Percentiles rank a stretch among this genome's conserved stretches.
phyloP scores from a whole-genome alignment of 2,888 invertebrate genomes.

The Callinectes sapidus region DNA sequence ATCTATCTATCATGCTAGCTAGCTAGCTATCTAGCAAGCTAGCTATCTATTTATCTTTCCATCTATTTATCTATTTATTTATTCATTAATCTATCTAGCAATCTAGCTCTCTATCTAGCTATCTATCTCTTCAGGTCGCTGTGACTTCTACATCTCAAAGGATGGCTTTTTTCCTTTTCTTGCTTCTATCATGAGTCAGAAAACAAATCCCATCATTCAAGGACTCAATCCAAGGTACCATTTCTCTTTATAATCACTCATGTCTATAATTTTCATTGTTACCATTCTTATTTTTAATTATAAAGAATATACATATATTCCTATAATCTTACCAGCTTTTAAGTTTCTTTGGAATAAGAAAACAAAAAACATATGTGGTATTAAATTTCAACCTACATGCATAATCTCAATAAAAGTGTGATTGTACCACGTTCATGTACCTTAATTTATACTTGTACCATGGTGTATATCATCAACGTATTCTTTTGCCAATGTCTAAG shows the following conservation, averaged over 20 bases:
- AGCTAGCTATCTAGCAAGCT: too few species aligned
- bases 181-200: not conserved
- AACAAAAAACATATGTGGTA: too few species aligned
- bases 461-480: too few species aligned
- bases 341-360: too few species aligned
- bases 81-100: not conserved
- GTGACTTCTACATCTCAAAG: not conserved
- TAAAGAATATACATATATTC: not conserved
- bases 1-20: too few species aligned
- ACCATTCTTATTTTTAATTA: not conserved
- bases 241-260: not conserved
- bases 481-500: not conserved
- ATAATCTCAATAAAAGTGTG: too few species aligned
- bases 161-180: not conserved
- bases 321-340: too few species aligned
- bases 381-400: too few species aligned
- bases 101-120: not conserved
- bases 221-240: constrained; percentile 24
- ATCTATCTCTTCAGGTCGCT: not conserved
- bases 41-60: not conserved
- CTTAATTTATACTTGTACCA: too few species aligned
- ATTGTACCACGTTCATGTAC: too few species aligned
- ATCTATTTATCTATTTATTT: not conserved
- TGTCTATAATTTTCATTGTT: too few species aligned
- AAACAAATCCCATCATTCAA: constrained; percentile 14